Base-by-base conservation (phyloP, 2,888 invertebrate species). In the Zygogramma bicolorata region DNA sequence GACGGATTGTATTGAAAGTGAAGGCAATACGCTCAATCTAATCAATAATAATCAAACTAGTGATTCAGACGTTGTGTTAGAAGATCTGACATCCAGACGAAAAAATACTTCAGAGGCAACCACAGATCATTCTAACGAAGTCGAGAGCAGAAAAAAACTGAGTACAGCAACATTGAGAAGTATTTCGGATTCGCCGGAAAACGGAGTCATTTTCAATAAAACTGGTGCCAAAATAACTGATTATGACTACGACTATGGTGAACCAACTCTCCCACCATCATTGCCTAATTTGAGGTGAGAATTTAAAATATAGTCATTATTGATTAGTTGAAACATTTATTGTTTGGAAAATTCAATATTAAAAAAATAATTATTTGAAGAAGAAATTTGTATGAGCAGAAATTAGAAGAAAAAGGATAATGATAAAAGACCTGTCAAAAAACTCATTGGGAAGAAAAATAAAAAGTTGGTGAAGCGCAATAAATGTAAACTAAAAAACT, bases 221-320 rank as follows among this genome's bases (percentile, higher is more conserved):
- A 88, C 88, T 34, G 89, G 87, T 73, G 90, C 88, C 20, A 91
- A 89, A 80, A 63, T 22, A 22, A 8, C 53, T 0, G 91, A 92
- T 79, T 91, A 91, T 76, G 92, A 93, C 79, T 93, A 92, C 81
- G 93, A 93, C 82, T 93, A 93, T 81, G 90, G 88, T 63, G 91
- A 92, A 77, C 92, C 92, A 0, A 93, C 94, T 0, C 84, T 95
- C 68, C 95, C 95, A 1, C 95, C 95, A n/a, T 94, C 94, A 8
- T 85, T 95, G 68, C 95, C 95, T 0, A 95, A 95, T 86, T 88
- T 95, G 62, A 92, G 92, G 93, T 93, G 88, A 88, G 87, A 22
- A 38, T 13, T 3, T 1, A 13, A 13, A 38, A 38, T 38, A 8
- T 13, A n/a, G 1, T n/a, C n/a, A 13, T 38, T 38, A n/a, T n/a